Evolutionary conservation across 1,140 invertebrate genomes (phyloP).

Genomic region (Portunus trituberculatus): DNA sequence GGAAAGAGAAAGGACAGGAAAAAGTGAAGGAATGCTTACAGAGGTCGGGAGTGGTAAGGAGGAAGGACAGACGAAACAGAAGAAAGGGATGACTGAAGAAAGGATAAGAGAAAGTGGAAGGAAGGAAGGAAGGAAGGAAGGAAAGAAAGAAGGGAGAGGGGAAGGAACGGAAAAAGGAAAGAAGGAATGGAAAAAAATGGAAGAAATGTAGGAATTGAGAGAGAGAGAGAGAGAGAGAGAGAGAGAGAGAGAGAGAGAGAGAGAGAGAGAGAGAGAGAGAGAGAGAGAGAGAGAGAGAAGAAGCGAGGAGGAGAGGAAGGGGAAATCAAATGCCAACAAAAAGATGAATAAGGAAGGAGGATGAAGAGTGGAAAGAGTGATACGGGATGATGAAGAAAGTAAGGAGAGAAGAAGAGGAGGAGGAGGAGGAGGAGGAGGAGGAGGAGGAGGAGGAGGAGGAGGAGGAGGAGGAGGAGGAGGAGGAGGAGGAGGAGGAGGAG

Average conservation of each 20-base stretch:
- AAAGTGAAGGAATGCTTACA: too few relatives aligned
- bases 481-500: conserved; percentile 4
- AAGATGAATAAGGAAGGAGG: too few relatives aligned
- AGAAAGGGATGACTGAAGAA: background rate
- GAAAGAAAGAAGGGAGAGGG: background rate
- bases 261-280: too few relatives aligned
- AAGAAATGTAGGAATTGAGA: background rate
- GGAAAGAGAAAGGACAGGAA: too few relatives aligned
- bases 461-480: background rate
- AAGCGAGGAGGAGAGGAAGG: too few relatives aligned
- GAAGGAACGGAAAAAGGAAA: background rate
- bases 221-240: too few relatives aligned
- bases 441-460: too few relatives aligned
- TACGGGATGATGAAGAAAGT: too few relatives aligned
- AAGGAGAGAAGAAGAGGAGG: background rate
- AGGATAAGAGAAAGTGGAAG: background rate
- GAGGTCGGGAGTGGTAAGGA: background rate
- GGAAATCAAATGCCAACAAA: too few relatives aligned
- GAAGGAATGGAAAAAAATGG: background rate
- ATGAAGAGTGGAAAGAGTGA: background rate
- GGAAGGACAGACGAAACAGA: background rate
- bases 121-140: background rate
- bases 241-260: too few relatives aligned
- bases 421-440: background rate
- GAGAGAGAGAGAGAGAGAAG: too few relatives aligned